Base-by-base conservation (phyloP, 2,797 vertebrate genomes). In the Enteromius treurensis region DNA sequence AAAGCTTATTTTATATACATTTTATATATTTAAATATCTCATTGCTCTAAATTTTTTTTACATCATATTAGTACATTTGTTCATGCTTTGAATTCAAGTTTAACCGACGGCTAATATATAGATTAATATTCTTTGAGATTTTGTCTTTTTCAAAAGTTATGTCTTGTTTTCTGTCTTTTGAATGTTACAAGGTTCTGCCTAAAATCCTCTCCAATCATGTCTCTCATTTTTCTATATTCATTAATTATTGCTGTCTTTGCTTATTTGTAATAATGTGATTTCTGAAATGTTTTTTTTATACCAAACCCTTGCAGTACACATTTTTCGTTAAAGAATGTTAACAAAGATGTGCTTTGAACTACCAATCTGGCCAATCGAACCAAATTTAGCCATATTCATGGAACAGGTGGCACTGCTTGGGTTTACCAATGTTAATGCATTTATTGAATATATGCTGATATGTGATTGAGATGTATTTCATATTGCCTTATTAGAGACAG, bases 251-350 rank as follows among this genome's bases (percentile, higher is more conserved):
- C 34, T 51, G 68, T 47, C 73, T 81, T 81, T 76, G 37, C 68
- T 75, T 91, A 85, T 89, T 88, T 89, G 80, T 89, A 85, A 86
- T 80, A 88, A 87, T 90, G 87, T 68, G 88, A 64, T 87, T 83
- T 77, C 77, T 90, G 81, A 70, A 91, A 87, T 91, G 86, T 88
- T 91, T 89, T 91, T 90, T 91, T 74, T 11, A 4, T 32, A 51
- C 78, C 86, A 94, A 96, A 95, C 95, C 95, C 93, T 89, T 88
- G 94, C 94, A 95, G 94, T 95, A 92, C 94, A 88, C 94, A 81
- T 0, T 87, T 88, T 95, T 94, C 53, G 92, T 92, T 86, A 95
- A 94, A 42, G 13, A 84, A 3, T 68, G 79, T 86, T 88, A 91
- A 81, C 91, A 53, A 90, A 85, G 70, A 87, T 90, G 92, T 92